Evolutionary conservation across 2,113 vertebrate species (phyloP), one percentile per base, ranked within the genome.

Genomic region (Psilopsiagon aymara): DNA sequence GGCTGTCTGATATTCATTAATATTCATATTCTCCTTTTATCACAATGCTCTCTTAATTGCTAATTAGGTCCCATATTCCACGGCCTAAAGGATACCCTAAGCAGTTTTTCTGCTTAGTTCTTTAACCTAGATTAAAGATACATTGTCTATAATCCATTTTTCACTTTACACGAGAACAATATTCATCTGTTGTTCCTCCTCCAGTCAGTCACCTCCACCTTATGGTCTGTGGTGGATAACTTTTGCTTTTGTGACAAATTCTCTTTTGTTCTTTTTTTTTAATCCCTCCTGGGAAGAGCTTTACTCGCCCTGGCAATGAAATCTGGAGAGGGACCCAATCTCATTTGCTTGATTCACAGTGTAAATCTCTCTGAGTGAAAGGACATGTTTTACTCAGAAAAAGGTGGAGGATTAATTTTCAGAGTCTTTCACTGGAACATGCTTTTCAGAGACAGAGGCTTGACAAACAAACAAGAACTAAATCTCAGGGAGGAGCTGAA

Each of bases 401-500:
- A 70, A 89, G 75, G 68, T 62, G 75, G 63, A 94, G 73, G 82
- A 95, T 83, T 95, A 90, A 95, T 95, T 95, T 97, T 93, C 13
- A 0, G 23, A 94, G 23, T 69, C 55, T 86, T 94, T 95, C 84
- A 90, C 41, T 86, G 90, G 83, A 95, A 94, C 64, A 59, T 90
- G 69, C 33, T 90, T 94, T 96, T 88, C 78, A 90, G 90, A 94
- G 64, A 91, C 37, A 82, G 13, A 69, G 16, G 53, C 52, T 95
- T 97, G 81, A 96, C 82, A 96, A 96, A 97, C 78, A 97, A 97
- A 95, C 52, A 94, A 93, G 68, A 94, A 70, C 77, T 91, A 86
- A 96, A 81, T 91, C 88, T 97, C 75, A 68, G 93, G 91, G 88
- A 96, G 89, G 95, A 92, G 52, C 37, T 89, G 90, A 94, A 95